A percentile compares a stretch with the other conserved stretches of the same genome.
phyloP scores from a whole-genome alignment of 2,113 vertebrate genomes.

The Onychorhynchus coronatus region DNA sequence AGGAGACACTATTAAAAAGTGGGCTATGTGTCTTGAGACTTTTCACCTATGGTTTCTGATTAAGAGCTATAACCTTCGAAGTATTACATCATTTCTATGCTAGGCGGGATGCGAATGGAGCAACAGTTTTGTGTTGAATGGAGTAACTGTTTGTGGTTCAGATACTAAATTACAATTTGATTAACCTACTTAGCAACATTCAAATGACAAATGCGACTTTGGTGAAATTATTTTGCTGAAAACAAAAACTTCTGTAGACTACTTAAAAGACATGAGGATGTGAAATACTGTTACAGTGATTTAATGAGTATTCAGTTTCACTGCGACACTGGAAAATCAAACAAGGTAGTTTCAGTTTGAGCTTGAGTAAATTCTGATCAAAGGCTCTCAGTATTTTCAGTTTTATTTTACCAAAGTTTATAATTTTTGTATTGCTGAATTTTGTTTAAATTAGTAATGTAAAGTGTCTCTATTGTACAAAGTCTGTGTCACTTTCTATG shows the following conservation, averaged over 20 bases:
- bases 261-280: neutral
- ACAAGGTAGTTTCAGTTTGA: neutral
- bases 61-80: neutral
- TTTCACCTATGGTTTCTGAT: neutral
- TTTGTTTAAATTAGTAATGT: neutral
- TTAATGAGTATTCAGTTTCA: slow-evolving; percentile 21
- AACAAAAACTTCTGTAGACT: neutral
- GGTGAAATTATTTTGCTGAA: slow-evolving; percentile 5
- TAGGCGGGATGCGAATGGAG: neutral
- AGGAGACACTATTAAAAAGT: neutral
- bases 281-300: slow-evolving; percentile 9
- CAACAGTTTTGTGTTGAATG: no score
- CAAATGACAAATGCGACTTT: neutral
- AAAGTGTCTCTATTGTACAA: neutral
- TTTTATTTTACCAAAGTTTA: neutral
- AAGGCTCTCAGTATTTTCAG: neutral
- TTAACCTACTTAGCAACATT: slow-evolving; percentile 10
- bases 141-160: slow-evolving; percentile 5
- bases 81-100: neutral
- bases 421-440: neutral
- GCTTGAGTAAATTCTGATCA: neutral
- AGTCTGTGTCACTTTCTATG: neutral
- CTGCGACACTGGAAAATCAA: neutral
- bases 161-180: slow-evolving; percentile 7
- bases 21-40: neutral